Percentiles rank a stretch among this genome's conserved stretches.
Evolutionary conservation across 2,888 invertebrate species (phyloP).

Genomic region (Andrena trimmerana): DNA sequence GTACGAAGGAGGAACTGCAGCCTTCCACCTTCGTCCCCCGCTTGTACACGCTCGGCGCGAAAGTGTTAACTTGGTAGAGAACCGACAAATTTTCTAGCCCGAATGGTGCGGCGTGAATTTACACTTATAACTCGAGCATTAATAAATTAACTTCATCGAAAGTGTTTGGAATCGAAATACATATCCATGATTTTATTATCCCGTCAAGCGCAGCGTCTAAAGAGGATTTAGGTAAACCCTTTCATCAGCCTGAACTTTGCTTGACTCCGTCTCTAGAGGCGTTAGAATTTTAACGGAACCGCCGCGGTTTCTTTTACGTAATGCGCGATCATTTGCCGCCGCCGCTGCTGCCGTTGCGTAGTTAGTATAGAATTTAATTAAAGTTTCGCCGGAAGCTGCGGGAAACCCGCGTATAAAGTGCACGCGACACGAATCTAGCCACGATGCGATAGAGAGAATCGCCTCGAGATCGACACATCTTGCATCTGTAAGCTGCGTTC

Average conservation of each 20-base stretch:
- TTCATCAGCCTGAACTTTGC: conserved; percentile 36
- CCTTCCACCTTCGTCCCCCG: too few relatives aligned
- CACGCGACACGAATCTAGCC: neutral
- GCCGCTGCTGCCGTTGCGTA: conserved; percentile 30
- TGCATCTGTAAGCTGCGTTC: neutral
- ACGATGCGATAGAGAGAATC: neutral
- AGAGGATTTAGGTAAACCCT: conserved; percentile 74
- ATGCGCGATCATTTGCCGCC: conserved; percentile 33
- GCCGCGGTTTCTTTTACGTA: conserved; percentile 19
- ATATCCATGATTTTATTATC: conserved; percentile 56
- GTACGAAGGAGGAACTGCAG: neutral
- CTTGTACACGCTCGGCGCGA: too few relatives aligned
- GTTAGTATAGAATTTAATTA: conserved; percentile 15
- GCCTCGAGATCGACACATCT: neutral
- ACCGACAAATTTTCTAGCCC: too few relatives aligned
- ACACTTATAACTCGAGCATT: neutral
- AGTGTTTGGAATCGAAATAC: conserved; percentile 32
- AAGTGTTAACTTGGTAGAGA: too few relatives aligned
- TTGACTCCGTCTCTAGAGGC: conserved; percentile 50
- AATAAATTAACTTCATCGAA: neutral
- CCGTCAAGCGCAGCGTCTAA: conserved; percentile 71
- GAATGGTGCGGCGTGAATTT: neutral
- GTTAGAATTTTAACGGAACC: conserved; percentile 16
- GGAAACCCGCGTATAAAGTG: neutral
- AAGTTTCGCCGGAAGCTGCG: conserved; percentile 4